Evolutionary conservation across 2,113 vertebrate genomes (phyloP).

Genomic region (Kryptolebias marmoratus): DNA sequence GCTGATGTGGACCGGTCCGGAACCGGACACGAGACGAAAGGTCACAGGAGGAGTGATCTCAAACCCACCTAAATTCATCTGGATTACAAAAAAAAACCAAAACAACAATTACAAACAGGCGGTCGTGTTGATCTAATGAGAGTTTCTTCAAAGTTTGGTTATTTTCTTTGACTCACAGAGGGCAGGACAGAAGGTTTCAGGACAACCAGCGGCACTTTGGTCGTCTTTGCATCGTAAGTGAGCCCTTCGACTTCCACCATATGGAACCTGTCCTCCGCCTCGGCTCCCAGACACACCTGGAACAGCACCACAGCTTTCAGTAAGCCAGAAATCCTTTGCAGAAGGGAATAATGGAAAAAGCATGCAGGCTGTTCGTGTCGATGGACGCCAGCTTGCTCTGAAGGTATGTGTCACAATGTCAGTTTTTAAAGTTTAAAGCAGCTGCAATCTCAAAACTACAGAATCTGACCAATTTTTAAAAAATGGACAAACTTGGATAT

Average conservation of each 20-base stretch:
- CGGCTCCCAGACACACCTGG: constrained; percentile 83
- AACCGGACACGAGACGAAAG: constrained; percentile 82
- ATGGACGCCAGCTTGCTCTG: background rate
- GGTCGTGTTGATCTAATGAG: no score
- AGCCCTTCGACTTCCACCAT: constrained; percentile 83
- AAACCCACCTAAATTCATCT: constrained; percentile 84
- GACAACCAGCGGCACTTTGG: constrained; percentile 79
- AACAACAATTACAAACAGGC: background rate
- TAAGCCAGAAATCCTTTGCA: no score
- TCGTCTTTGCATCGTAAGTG: constrained; percentile 77
- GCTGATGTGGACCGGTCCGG: constrained; percentile 83
- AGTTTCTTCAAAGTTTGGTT: background rate
- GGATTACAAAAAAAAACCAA: background rate
- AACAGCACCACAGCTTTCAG: constrained; percentile 22
- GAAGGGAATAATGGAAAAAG: no score
- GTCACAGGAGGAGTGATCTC: constrained; percentile 84
- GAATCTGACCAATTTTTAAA: no score
- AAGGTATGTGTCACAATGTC: no score
- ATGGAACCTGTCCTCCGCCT: constrained; percentile 82
- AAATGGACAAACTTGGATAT: no score
- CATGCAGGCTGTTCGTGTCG: no score
- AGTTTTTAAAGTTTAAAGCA: no score
- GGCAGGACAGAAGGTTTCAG: constrained; percentile 82
- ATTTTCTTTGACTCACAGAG: constrained; percentile 74
- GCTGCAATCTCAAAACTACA: no score